Evolutionary conservation across 2,888 invertebrate species (phyloP).

Genomic region (Meliscaeva auricollis): DNA sequence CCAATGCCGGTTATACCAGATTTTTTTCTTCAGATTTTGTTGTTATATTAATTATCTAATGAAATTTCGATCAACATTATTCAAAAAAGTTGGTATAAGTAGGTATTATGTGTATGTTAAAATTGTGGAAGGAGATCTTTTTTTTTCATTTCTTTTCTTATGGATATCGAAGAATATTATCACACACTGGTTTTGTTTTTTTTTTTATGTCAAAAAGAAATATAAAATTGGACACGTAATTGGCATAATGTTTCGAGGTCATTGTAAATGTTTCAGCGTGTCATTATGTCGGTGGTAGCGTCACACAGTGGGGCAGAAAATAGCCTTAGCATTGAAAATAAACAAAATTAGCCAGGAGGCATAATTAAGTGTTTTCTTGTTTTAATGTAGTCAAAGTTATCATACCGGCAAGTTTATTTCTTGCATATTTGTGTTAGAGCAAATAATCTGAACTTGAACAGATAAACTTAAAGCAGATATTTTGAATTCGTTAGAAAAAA

Average conservation of each 20-base stretch:
- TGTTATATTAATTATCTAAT: slow-evolving; percentile 74
- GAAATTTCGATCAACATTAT: slow-evolving; percentile 63
- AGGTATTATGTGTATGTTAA: slow-evolving; percentile 8
- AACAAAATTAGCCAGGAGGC: background rate
- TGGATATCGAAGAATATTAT: slow-evolving; percentile 14
- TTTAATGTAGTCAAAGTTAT: background rate
- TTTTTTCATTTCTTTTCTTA: slow-evolving; percentile 3
- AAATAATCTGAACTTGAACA: no score
- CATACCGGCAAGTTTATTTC: no score
- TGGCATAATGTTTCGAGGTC: slow-evolving; percentile 74
- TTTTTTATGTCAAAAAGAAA: slow-evolving; percentile 1
- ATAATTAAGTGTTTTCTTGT: no score
- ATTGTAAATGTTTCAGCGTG: slow-evolving; percentile 52
- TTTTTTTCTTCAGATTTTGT: slow-evolving; percentile 46
- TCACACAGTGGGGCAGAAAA: slow-evolving; percentile 8
- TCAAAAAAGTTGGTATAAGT: background rate
- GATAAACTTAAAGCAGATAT: no score
- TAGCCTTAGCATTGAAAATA: background rate
- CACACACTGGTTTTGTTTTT: slow-evolving; percentile 10
- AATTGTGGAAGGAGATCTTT: slow-evolving; percentile 22
- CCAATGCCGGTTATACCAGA: slow-evolving; percentile 73
- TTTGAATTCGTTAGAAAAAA: no score
- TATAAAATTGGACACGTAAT: slow-evolving; percentile 44
- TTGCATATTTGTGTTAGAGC: no score
- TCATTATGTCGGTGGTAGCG: slow-evolving; percentile 2